Evolutionary conservation across 2,797 vertebrate genomes (phyloP).

Genomic region (Cygnus olor): DNA sequence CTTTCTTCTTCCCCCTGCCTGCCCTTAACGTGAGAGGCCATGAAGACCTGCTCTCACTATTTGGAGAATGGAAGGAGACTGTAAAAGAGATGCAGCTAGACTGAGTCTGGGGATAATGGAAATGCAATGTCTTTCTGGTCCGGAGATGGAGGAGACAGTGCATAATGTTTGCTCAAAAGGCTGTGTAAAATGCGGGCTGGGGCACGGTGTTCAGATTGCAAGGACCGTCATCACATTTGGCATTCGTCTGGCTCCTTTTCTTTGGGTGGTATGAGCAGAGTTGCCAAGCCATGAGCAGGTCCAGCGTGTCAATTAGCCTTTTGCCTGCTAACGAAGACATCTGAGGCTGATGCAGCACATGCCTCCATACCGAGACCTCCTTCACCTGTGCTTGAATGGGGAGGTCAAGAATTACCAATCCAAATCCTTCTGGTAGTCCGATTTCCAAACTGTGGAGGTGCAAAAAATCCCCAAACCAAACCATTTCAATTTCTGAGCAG

Average conservation of each 20-base stretch:
- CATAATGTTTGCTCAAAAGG: not conserved
- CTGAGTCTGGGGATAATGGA: not conserved
- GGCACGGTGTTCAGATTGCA: not conserved
- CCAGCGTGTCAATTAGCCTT: not conserved
- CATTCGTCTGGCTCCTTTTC: not conserved
- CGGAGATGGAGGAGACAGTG: not conserved
- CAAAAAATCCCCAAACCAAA: not conserved
- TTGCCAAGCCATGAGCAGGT: not conserved
- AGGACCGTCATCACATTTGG: not conserved
- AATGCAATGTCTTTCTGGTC: not conserved
- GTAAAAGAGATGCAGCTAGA: not conserved
- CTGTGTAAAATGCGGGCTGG: not conserved
- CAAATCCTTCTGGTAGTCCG: not conserved
- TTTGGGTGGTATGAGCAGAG: not conserved
- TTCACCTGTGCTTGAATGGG: not conserved
- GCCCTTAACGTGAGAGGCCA: not conserved
- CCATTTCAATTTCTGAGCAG: not conserved
- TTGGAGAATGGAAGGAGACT: not conserved
- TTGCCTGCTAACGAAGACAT: fast-evolving
- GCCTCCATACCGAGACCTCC: not conserved
- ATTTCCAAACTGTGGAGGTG: not conserved
- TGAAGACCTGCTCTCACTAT: not conserved
- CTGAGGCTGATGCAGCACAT: fast-evolving
- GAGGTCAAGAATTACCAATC: not conserved
- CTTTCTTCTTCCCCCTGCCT: not conserved